A percentile compares a stretch with the other conserved stretches of the same genome.
Conservation (phyloP, 2,113 vertebrate genomes). For the Smithornis capensis region DNA sequence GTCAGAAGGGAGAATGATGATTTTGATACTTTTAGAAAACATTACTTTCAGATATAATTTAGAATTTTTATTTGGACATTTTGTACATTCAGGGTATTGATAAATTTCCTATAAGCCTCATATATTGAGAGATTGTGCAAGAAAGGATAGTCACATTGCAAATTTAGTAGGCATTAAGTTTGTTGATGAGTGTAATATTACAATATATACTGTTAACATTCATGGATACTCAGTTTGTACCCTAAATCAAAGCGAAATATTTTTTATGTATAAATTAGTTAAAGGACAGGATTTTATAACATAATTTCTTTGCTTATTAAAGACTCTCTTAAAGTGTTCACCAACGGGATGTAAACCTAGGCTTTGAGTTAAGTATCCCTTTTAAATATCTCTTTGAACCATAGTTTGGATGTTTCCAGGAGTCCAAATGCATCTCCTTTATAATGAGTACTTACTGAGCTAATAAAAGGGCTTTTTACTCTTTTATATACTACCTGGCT, state of each 20-base stretch:
- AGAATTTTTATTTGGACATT: not conserved
- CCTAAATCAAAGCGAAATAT: not conserved
- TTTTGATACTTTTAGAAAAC: not conserved
- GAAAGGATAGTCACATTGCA: not conserved
- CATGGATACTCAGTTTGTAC: not conserved
- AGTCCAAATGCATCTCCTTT: not conserved
- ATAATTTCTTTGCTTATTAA: not conserved
- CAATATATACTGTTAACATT: not conserved
- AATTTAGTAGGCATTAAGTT: not conserved
- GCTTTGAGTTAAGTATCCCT: not conserved
- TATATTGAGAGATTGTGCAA: not conserved
- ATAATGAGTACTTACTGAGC: not conserved
- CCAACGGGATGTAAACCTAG: accelerated
- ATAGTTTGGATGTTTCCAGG: not conserved
- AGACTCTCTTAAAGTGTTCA: not conserved
- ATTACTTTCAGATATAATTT: not conserved
- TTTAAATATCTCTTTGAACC: not conserved
- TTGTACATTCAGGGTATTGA: not conserved
- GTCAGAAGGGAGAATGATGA: not conserved
- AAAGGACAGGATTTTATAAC: not conserved
- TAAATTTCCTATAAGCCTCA: not conserved
- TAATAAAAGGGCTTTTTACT: not conserved
- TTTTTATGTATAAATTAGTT: not conserved
- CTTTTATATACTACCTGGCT: not conserved
- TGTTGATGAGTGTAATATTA: not conserved